These are phyloP conservation scores for Bos indicus DNA, from an alignment of 2,113 vertebrate genomes.

Conservation along the genomic window DNA sequence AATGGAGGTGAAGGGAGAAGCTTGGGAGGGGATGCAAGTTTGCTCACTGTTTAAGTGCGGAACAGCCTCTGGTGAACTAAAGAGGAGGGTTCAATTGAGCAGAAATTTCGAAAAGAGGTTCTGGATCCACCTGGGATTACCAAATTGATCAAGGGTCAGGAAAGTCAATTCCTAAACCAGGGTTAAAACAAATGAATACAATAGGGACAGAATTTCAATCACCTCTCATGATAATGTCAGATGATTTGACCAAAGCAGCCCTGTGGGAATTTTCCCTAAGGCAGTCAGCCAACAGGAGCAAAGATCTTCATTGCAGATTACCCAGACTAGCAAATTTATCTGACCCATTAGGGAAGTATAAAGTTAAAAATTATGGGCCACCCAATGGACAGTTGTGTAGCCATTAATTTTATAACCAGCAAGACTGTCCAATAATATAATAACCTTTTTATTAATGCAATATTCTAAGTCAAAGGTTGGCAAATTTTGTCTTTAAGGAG, in stretches of 20 bases:
- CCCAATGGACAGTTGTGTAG: neutral
- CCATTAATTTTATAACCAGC: conserved; percentile 19
- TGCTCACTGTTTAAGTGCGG: neutral
- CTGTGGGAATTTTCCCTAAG: neutral
- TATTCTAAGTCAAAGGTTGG: neutral
- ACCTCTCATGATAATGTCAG: neutral
- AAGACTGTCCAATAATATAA: neutral
- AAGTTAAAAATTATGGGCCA: neutral
- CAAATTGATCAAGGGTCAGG: neutral
- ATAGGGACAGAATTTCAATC: neutral
- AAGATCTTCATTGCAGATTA: neutral
- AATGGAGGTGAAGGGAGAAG: neutral
- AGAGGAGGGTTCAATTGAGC: neutral
- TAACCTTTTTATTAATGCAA: neutral
- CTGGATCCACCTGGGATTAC: neutral
- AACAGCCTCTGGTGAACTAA: neutral
- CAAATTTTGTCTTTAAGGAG: neutral
- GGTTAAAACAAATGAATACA: neutral
- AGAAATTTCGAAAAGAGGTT: neutral
- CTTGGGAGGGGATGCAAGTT: too few relatives aligned
- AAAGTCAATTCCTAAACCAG: neutral
- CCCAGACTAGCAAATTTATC: neutral
- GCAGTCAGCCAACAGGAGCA: neutral
- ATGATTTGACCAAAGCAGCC: neutral
- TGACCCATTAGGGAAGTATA: neutral